Conservation (phyloP, 2,888 invertebrate genomes). For the Fragum whitleyi region DNA sequence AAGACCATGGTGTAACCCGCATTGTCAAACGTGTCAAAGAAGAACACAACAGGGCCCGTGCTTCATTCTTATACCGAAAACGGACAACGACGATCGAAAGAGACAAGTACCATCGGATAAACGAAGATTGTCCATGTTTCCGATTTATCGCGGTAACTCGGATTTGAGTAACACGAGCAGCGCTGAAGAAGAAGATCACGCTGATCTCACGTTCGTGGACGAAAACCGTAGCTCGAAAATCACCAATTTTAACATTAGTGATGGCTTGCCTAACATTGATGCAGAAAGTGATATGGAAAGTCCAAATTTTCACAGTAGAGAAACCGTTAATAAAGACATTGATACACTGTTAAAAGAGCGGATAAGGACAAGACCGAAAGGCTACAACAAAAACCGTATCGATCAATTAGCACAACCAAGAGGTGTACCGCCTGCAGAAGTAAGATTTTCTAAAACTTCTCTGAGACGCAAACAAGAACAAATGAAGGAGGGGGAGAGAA, state of each 20-base stretch:
- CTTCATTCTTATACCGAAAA: constrained; percentile 64
- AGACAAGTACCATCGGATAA: constrained; percentile 39
- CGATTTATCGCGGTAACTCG: constrained; percentile 25
- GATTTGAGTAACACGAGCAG: neutral
- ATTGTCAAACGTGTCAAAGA: constrained; percentile 64
- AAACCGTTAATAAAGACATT: neutral
- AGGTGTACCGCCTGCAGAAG: constrained; percentile 60
- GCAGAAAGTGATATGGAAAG: neutral
- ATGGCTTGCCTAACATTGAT: neutral
- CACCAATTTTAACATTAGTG: neutral
- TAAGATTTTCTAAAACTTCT: constrained; percentile 66
- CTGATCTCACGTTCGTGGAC: neutral
- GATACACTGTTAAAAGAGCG: constrained; percentile 14
- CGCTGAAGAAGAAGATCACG: neutral
- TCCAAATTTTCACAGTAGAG: neutral
- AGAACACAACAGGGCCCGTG: constrained; percentile 64
- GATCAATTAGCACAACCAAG: constrained; percentile 59
- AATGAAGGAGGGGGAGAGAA: constrained; percentile 49
- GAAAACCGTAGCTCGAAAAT: neutral
- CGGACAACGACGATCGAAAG: constrained; percentile 42
- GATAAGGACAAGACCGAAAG: constrained; percentile 27
- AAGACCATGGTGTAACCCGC: constrained; percentile 67
- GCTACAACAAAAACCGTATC: constrained; percentile 52
- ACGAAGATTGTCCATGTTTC: constrained; percentile 44
- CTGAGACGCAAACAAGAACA: constrained; percentile 58